Base-by-base conservation (phyloP, 2,888 invertebrate genomes). In the Desoria tigrina region DNA sequence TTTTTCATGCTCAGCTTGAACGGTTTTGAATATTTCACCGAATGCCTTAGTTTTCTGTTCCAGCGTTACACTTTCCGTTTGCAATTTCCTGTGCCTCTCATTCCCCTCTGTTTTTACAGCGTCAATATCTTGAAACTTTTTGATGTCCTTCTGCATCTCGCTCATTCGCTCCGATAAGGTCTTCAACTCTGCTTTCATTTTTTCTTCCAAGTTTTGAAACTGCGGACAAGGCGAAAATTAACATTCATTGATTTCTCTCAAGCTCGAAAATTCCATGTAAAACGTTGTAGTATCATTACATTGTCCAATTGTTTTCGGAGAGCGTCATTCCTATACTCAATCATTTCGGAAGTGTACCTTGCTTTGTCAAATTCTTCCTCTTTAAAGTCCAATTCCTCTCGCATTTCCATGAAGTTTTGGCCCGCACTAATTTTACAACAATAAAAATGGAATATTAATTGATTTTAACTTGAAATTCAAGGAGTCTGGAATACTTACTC, bases 191-290 rank as follows among this genome's bases (percentile, higher is more conserved):
- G 83, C 83, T 65, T 81, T 83, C 23, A 88, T 86, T 79, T 88
- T 89, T 60, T 86, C 84, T 61, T 89, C 88, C 66, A 90, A 79
- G 54, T 87, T 86, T 75, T 86, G 84, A 32, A 88, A 82, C 81
- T 88, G 0, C 6, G 18, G 9, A 27, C 28, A 27, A 24, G 28
- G 61, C 18, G 27, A 42, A 61, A 62, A 32, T n/a, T 49, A 24
- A n/a, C n/a, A n/a, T n/a, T n/a, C n/a, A 2, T 27, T 21, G 26
- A 45, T 16, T 37, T 6, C 11, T 1, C 21, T 32, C 26, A 24
- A 42, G 6, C 24, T 54, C 6, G 21, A 45, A 45, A 45, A 45
- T 16, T 45, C 16, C 3, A 7, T 9, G 21, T 26, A 60, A 37
- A 60, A 14, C 45, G 16, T 9, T 21, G 39, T 3, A 23, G 45